Evolutionary conservation across 1,140 invertebrate genomes (phyloP), one percentile per base, ranked within the genome.

Genomic region (Aphaenogaster rudis): DNA sequence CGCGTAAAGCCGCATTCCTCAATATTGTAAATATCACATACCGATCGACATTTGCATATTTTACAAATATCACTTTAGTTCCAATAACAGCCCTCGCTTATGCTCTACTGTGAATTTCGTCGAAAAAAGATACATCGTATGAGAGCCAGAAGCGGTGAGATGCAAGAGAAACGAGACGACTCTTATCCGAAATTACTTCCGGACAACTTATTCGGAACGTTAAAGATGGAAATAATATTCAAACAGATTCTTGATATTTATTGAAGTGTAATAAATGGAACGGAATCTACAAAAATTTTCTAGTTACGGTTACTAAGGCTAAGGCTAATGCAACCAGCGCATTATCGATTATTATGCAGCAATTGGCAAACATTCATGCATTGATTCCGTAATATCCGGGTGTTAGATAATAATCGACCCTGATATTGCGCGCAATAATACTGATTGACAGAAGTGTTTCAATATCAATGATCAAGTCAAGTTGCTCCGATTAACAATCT

Each of bases 11-110:
- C 42, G 69, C 54, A 81, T 81, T 81, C 79, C 50, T 57, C 64
- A 39, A 74, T 74, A 84, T 61, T 42, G 42, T 74, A 84, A 74
- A 84, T 76, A 48, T 8, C 80, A 28, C 64, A 54, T 45, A 36
- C 36, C 50, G 17, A 48, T 17, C 63, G n/a, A 54, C 17, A 36
- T 54, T 67, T 13, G 13, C 48, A 42, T 61, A 36, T 36, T 74
- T 84, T 61, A 33, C 28, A 50, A 28, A 76, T 48, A 15, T 84
- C 42, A 36, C 21, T 36, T 74, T 74, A 71, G 57, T 57, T 28
- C 13, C 45, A 54, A 64, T 36, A 66, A 67, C 13, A 52, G 21
- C 48, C 1, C 48, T 21, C 48, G 0, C 13, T 52, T 39, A 45
- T 4, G 4, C 33, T 36, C 5, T 15, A 17, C 15, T 54, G 48